Evolutionary conservation across 2,113 vertebrate species (phyloP), one percentile per base, ranked within the genome.

Genomic region (Hyla sarda): DNA sequence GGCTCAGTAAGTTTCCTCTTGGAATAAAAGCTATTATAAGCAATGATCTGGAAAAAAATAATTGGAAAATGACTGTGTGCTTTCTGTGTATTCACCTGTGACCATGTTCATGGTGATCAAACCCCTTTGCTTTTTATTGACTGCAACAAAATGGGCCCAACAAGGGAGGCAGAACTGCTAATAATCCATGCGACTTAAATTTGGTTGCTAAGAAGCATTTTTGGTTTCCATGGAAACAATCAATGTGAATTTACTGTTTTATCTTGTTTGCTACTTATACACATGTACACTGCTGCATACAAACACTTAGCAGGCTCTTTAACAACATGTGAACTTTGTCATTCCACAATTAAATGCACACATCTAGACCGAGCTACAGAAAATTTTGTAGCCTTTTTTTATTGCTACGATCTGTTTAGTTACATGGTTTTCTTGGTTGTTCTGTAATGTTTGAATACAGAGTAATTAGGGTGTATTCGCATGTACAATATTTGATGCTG

Each of bases 181-280:
- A 41, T 71, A 71, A 71, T 71, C 32, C 67, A 41, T 37, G 67
- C 17, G 65, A 69, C 67, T 5, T 41, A 71, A 71, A 71, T 71
- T 9, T 71, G 32, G 67, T 41, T 71, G 74, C 41, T 52, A 52
- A 50, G 74, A 48, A 52, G 45, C 74, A 16, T 76, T 19, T 45
- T 48, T 13, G 1, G n/a, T 76, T 76, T n/a, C 74, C 74, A 76
- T 30, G 47, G 74, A 71, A 71, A 71, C 67, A 71, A 71, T 41
- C 32, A 71, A 71, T 71, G 67, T 32, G 34, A 71, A 71, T 41
- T 37, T 71, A 2, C 34, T 37, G n/a, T 28, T 32, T 67, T 1
- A 0, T 17, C 16, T 6, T 32, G 32, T 71, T 37, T 71, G 67
- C 41, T 21, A 21, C 28, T 16, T 69, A 16, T 69, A 69, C 65